phyloP scores from a whole-genome alignment of 1,140 invertebrate genomes.

The Copidosoma floridanum region DNA sequence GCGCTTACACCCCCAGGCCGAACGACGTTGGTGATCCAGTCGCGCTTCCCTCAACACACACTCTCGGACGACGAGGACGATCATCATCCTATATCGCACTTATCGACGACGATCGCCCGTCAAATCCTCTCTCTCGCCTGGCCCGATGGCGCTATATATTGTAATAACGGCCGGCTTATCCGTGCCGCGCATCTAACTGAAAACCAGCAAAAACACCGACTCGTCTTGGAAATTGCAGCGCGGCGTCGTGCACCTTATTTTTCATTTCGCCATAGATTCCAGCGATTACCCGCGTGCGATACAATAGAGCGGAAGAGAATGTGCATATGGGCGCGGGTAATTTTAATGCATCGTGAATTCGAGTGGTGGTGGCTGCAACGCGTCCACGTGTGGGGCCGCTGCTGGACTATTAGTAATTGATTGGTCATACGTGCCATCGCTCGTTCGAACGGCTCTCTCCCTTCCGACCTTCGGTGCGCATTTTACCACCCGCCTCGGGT shows the following conservation, averaged over 20 bases:
- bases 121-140: slow-evolving; percentile 15
- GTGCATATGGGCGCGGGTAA: neutral
- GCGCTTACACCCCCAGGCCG: neutral
- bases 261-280: too few relatives aligned
- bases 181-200: slow-evolving; percentile 3
- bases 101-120: slow-evolving; percentile 25
- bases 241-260: too few relatives aligned
- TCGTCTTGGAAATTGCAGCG: too few relatives aligned
- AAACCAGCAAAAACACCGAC: neutral
- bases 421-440: slow-evolving; percentile 50
- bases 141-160: too few relatives aligned
- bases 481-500: slow-evolving; percentile 15
- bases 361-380: slow-evolving; percentile 37
- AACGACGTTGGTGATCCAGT: slow-evolving; percentile 21
- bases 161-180: slow-evolving; percentile 11
- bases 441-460: slow-evolving; percentile 38
- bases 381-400: slow-evolving; percentile 36
- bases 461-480: neutral
- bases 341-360: slow-evolving; percentile 38
- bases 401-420: slow-evolving; percentile 51
- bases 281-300: too few relatives aligned
- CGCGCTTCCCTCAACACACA: neutral
- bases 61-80: too few relatives aligned
- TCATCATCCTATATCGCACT: slow-evolving; percentile 25
- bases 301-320: neutral